These are phyloP conservation scores for Neoaliturus tenellus DNA, from an alignment of 2,888 invertebrate genomes.

Conservation along the genomic window DNA sequence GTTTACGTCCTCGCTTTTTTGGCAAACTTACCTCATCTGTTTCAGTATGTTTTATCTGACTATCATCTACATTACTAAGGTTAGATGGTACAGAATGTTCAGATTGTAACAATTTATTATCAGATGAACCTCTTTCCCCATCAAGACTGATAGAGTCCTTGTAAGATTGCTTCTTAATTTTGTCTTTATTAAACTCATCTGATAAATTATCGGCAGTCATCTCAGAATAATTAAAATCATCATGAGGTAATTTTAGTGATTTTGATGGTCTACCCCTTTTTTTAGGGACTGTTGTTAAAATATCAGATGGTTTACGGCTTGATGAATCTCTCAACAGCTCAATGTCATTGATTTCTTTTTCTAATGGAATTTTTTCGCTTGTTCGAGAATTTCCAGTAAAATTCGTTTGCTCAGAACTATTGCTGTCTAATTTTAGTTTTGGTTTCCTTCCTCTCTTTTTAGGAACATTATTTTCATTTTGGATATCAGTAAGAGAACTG, in stretches of 20 bases:
- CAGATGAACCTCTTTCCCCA: too few relatives aligned
- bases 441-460: constrained; percentile 24
- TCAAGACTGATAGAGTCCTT: too few relatives aligned
- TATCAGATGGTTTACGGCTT: not conserved
- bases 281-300: not conserved
- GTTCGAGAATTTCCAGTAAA: too few relatives aligned
- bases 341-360: not conserved
- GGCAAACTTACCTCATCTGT: not conserved
- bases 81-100: too few relatives aligned
- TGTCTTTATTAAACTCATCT: too few relatives aligned
- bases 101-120: too few relatives aligned
- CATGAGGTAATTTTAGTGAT: not conserved
- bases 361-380: not conserved
- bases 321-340: not conserved
- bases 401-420: constrained; percentile 7
- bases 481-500: not conserved
- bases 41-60: not conserved
- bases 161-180: too few relatives aligned
- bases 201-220: too few relatives aligned
- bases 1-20: constrained; percentile 3
- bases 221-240: too few relatives aligned
- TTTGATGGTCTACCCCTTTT: not conserved
- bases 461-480: not conserved
- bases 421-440: not conserved
- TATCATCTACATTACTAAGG: too few relatives aligned